Conservation (phyloP, 2,113 vertebrate species). For the Osmerus eperlanus region DNA sequence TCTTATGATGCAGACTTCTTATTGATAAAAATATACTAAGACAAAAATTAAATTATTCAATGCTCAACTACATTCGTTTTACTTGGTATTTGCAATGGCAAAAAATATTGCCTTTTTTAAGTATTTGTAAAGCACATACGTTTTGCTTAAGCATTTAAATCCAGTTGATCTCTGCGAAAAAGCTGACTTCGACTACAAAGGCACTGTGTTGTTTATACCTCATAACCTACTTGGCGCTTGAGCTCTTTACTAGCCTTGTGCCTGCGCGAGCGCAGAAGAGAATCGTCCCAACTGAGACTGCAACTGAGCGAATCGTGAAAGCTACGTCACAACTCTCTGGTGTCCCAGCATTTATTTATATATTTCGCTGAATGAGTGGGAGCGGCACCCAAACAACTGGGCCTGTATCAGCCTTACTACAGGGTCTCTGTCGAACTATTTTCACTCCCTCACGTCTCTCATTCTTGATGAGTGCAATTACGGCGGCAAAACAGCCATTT, state of each 20-base stretch:
- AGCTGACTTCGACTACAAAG: not conserved
- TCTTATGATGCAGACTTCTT: no score
- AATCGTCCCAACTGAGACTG: slow-evolving; percentile 56
- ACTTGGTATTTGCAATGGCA: no score
- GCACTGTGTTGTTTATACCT: slow-evolving; percentile 15
- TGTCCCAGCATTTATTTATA: slow-evolving; percentile 77
- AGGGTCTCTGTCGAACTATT: slow-evolving; percentile 18
- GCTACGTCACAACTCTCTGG: slow-evolving; percentile 79
- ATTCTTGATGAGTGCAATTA: no score
- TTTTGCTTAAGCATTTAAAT: not conserved
- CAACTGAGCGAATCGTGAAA: slow-evolving; percentile 62
- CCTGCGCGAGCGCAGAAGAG: slow-evolving; percentile 39
- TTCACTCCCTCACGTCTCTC: slow-evolving; percentile 7
- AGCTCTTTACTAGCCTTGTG: not conserved
- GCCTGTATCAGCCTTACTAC: slow-evolving; percentile 44
- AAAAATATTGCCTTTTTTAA: no score
- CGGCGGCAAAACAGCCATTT: no score
- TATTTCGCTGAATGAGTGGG: slow-evolving; percentile 69
- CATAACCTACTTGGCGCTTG: slow-evolving; percentile 24
- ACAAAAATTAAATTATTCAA: no score
- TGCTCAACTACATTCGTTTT: no score
- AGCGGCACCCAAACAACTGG: slow-evolving; percentile 65
- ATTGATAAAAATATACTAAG: no score
- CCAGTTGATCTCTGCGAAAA: not conserved
- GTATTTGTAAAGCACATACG: no score